Percentiles rank a stretch among this genome's conserved stretches.
phyloP scores from a whole-genome alignment of 2,888 invertebrate species.

The Ypsolopha sequella region DNA sequence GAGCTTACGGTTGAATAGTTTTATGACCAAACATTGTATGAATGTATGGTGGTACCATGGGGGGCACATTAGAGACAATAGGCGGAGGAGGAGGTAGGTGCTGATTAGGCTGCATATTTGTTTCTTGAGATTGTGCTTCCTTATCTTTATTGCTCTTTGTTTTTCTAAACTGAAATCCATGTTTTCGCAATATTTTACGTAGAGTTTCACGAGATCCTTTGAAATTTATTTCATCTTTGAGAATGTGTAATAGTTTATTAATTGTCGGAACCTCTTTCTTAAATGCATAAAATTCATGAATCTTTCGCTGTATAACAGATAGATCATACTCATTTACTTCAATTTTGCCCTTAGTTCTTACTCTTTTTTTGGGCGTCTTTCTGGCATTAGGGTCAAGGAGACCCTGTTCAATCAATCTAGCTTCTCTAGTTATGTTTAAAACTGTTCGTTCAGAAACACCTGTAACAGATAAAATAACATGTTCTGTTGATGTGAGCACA shows the following conservation, averaged over 20 bases:
- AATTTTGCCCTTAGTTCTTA: conserved; percentile 56
- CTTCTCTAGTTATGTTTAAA: conserved; percentile 57
- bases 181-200: conserved; percentile 54
- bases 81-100: neutral
- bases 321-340: conserved; percentile 59
- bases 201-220: conserved; percentile 59
- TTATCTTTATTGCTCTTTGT: conserved; percentile 59
- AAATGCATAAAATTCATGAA: conserved; percentile 60
- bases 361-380: conserved; percentile 51
- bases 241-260: conserved; percentile 52
- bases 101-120: neutral
- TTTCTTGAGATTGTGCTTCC: conserved; percentile 30
- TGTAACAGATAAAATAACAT: conserved; percentile 17
- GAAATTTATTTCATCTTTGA: conserved; percentile 58
- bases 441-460: conserved; percentile 61
- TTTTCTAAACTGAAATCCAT: conserved; percentile 61
- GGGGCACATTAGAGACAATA: conserved; percentile 26
- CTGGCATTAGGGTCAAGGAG: conserved; percentile 53
- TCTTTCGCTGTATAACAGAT: conserved; percentile 54
- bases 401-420: conserved; percentile 56
- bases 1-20: conserved; percentile 40
- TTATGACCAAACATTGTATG: conserved; percentile 60
- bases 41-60: conserved; percentile 54
- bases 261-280: conserved; percentile 63
- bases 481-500: too few relatives aligned